A percentile compares a stretch with the other conserved stretches of the same genome.
phyloP scores from a whole-genome alignment of 2,113 vertebrate species.

The Crotophaga sulcirostris region DNA sequence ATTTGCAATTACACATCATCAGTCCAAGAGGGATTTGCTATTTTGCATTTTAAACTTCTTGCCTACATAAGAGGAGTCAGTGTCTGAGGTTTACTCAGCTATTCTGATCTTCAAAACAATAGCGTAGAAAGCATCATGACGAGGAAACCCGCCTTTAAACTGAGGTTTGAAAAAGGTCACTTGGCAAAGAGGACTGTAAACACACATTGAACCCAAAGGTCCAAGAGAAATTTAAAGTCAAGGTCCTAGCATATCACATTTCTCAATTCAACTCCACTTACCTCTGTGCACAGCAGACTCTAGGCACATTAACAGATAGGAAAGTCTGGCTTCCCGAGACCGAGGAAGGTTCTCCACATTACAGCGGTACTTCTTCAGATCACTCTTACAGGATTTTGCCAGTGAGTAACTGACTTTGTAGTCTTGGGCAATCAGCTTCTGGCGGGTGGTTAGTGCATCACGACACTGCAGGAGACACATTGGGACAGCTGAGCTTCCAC shows the following conservation, averaged over 20 bases:
- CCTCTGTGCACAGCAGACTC: constrained; percentile 95
- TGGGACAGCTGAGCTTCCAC: neutral
- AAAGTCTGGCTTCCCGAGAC: constrained; percentile 92
- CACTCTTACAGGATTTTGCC: constrained; percentile 94
- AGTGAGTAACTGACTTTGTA: constrained; percentile 96
- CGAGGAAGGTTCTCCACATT: constrained; percentile 92
- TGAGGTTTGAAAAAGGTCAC: neutral
- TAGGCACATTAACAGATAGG: constrained; percentile 94
- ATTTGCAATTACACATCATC: neutral
- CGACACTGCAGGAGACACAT: constrained; percentile 82
- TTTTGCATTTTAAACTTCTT: constrained; percentile 17
- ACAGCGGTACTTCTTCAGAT: constrained; percentile 93
- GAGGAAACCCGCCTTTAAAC: neutral
- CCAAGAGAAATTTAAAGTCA: neutral
- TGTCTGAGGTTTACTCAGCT: neutral
- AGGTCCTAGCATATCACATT: neutral
- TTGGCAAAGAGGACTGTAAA: neutral
- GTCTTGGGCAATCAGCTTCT: constrained; percentile 96
- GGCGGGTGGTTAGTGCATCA: constrained; percentile 91
- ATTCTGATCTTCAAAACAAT: neutral
- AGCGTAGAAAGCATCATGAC: neutral
- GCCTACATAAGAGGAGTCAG: neutral
- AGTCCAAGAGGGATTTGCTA: neutral
- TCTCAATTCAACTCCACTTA: neutral
- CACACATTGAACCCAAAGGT: fast-evolving